phyloP scores from a whole-genome alignment of 2,888 invertebrate species.

The Hirtodrosophila trivittata region DNA sequence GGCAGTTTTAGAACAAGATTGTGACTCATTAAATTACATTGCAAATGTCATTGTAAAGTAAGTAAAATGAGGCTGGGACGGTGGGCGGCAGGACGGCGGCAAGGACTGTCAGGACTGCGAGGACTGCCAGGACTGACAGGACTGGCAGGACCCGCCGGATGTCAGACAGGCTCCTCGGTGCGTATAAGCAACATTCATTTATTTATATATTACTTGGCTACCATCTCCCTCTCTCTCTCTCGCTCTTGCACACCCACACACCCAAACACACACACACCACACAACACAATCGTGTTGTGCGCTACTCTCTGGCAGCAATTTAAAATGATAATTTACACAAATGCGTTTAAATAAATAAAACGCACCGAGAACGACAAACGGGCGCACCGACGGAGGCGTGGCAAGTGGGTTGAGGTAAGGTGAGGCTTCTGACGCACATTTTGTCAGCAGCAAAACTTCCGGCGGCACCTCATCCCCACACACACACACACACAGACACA shows the following conservation, averaged over 20 bases:
- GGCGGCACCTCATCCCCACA: constrained; percentile 7
- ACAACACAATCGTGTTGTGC: no score
- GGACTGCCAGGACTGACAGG: constrained; percentile 17
- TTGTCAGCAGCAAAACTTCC: constrained; percentile 42
- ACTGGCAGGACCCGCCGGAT: constrained; percentile 15
- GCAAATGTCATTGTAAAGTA: constrained; percentile 80
- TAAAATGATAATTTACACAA: constrained; percentile 82
- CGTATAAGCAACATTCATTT: constrained; percentile 75
- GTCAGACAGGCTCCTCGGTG: constrained; percentile 32
- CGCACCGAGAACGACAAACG: constrained; percentile 53
- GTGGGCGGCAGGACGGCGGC: constrained; percentile 12
- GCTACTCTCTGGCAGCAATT: constrained; percentile 69
- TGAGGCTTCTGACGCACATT: constrained; percentile 39
- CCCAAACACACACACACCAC: constrained; percentile 1
- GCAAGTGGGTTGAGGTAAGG: background rate
- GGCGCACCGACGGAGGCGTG: background rate
- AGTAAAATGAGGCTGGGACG: constrained; percentile 60
- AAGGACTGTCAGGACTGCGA: constrained; percentile 16
- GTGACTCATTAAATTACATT: constrained; percentile 80
- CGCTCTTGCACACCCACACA: background rate
- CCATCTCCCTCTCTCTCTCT: background rate
- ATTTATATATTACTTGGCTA: constrained; percentile 75
- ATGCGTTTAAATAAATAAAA: constrained; percentile 82
- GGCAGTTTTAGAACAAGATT: constrained; percentile 77
- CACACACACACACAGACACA: background rate